Percentiles rank a stretch among this genome's conserved stretches.
These are phyloP conservation scores for Acropternis orthonyx DNA, from an alignment of 2,797 vertebrate genomes.

Conservation along the genomic window DNA sequence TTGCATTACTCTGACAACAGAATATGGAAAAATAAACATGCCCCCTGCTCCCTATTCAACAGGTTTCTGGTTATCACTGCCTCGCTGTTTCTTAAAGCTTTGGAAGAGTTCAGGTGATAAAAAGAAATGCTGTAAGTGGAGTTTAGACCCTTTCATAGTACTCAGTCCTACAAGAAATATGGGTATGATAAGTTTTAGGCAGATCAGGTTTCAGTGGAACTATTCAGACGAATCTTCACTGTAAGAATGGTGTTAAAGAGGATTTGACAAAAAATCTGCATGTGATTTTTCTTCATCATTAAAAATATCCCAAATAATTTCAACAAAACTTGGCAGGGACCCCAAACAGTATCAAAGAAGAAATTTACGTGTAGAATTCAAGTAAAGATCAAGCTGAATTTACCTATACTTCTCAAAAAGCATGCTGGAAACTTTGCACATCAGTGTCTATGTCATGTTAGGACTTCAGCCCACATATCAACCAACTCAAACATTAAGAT, in stretches of 20 bases:
- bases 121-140: not conserved
- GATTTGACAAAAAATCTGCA: not conserved
- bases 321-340: not conserved
- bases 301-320: not conserved
- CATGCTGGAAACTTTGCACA: not conserved
- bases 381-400: not conserved
- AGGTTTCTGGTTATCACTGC: not conserved
- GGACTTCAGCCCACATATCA: not conserved
- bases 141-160: not conserved
- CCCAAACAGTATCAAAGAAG: not conserved
- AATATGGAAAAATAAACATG: constrained; percentile 20
- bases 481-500: not conserved
- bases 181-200: not conserved
- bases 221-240: not conserved
- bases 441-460: not conserved
- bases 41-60: not conserved
- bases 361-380: not conserved
- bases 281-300: not conserved
- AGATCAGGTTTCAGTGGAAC: not conserved
- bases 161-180: not conserved
- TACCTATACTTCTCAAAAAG: not conserved
- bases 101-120: not conserved
- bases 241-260: not conserved
- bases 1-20: not conserved
- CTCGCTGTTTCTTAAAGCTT: not conserved